Percentiles rank a stretch among this genome's conserved stretches.
Conservation (phyloP, 2,888 invertebrate genomes). For the Diloba caeruleocephala region DNA sequence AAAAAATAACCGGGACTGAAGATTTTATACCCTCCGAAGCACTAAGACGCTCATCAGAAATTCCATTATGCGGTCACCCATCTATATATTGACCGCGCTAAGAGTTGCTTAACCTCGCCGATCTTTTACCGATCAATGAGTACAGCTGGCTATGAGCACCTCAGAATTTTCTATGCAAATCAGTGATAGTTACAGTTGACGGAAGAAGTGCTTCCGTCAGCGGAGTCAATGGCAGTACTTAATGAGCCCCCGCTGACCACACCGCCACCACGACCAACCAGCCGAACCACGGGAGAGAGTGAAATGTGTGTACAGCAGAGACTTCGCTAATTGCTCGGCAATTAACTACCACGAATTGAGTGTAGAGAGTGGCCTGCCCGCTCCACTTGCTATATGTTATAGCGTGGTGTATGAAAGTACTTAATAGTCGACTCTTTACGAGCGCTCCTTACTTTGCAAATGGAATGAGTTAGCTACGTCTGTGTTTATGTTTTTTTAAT, state of each 20-base stretch:
- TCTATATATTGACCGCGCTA: too few relatives aligned
- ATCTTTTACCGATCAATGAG: too few relatives aligned
- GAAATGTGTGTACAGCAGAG: slow-evolving; percentile 70
- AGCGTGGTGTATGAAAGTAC: slow-evolving; percentile 83
- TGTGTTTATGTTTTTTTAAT: slow-evolving; percentile 54
- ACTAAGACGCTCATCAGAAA: too few relatives aligned
- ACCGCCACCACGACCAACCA: slow-evolving; percentile 16
- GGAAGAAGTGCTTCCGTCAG: slow-evolving; percentile 58
- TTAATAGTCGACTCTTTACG: slow-evolving; percentile 73
- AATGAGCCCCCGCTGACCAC: slow-evolving; percentile 38
- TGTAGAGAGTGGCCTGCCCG: slow-evolving; percentile 85
- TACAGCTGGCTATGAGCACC: slow-evolving; percentile 46
- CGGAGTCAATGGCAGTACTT: slow-evolving; percentile 35
- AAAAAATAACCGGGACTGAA: too few relatives aligned
- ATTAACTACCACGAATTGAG: slow-evolving; percentile 84
- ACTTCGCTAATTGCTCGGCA: slow-evolving; percentile 79
- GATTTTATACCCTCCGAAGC: too few relatives aligned
- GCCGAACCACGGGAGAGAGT: slow-evolving; percentile 73
- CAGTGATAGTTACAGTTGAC: slow-evolving; percentile 46
- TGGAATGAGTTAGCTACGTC: slow-evolving; percentile 58
- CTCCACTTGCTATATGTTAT: slow-evolving; percentile 88
- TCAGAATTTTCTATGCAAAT: slow-evolving; percentile 52
- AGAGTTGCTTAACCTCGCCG: too few relatives aligned
- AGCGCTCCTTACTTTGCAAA: slow-evolving; percentile 64
- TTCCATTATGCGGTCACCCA: too few relatives aligned